phyloP scores from a whole-genome alignment of 2,888 invertebrate genomes.

The Drosophila testacea region DNA sequence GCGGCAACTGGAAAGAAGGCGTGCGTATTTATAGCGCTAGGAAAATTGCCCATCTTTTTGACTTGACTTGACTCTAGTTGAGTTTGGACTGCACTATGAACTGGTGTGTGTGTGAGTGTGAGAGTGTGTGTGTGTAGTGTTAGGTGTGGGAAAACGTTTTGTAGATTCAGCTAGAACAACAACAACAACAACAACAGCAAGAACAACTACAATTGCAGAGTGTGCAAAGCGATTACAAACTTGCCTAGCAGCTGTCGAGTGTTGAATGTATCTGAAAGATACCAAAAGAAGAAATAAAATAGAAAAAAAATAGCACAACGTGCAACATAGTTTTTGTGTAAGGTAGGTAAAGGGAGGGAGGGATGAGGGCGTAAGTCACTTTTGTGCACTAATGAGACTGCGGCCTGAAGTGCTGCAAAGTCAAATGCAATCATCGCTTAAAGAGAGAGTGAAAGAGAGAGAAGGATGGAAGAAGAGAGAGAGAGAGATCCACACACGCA shows the following conservation, averaged over 20 bases:
- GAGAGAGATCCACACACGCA: conserved; percentile 47
- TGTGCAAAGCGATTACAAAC: conserved; percentile 55
- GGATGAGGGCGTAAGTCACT: conserved; percentile 16
- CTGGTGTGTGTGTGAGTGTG: conserved; percentile 5
- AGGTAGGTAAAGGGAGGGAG: neutral
- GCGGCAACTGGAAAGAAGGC: conserved; percentile 41
- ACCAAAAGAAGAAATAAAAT: conserved; percentile 20
- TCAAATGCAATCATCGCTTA: conserved; percentile 57
- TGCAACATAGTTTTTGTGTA: conserved; percentile 47
- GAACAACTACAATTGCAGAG: conserved; percentile 5
- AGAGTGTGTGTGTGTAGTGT: conserved; percentile 25
- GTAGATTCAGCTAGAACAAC: conserved; percentile 39
- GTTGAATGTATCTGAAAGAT: conserved; percentile 53
- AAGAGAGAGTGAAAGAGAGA: neutral
- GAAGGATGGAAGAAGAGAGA: too few relatives aligned
- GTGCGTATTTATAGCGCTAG: conserved; percentile 70
- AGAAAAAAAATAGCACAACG: conserved; percentile 29
- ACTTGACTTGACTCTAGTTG: conserved; percentile 23
- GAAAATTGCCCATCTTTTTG: conserved; percentile 64
- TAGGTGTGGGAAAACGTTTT: conserved; percentile 69
- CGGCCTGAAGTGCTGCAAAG: conserved; percentile 39
- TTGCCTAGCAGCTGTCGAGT: conserved; percentile 63
- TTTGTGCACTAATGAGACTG: conserved; percentile 59
- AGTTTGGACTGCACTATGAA: conserved; percentile 26
- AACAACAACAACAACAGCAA: conserved; percentile 7